Evolutionary conservation across 2,113 vertebrate genomes (phyloP), one percentile per base, ranked within the genome.

Genomic region (Epinephelus lanceolatus): DNA sequence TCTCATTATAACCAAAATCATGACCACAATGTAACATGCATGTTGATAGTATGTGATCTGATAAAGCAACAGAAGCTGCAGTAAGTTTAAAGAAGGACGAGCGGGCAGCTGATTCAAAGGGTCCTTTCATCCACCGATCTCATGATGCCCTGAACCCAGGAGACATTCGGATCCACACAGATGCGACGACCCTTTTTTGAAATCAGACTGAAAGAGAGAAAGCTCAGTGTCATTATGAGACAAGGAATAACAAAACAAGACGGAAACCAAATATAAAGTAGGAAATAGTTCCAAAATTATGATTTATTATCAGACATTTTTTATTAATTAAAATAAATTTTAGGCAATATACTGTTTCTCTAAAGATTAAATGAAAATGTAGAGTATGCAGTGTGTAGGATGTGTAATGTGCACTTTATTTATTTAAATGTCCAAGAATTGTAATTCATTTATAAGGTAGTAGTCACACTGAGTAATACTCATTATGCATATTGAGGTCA

Each of bases 61-160:
- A 69, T 18, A 11, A 37, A 78, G 69, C 62, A 13, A 57, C 5
- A 47, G 10, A 77, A 21, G 42, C 21, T 12, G 6, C 12, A 0
- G 47, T 2, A 1, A 8, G 33, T n/a, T 45, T 5, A 52, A 60
- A 23, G 21, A 18, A 49, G 4, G 19, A 45, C 2, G 7, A 49
- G 47, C 14, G 2, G 51, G 3, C 18, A 4, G 45, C 17, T 9
- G 52, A 0, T 81, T 78, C 0, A 93, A 1, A 85, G 21, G 45
- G 6, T 0, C 0, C 1, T 25, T 40, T 91, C 15, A 0, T 93
- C 60, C 75, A 94, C 0, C 1, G 0, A 0, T 19, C 21, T 83
- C 23, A 93, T 80, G 65, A 93, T 73, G 18, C 0, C 1, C 9
- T 68, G 0, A 2, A 92, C 88, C 92, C 90, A 93, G 33, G 13